Conservation (phyloP, 2,888 invertebrate species). For the Syritta pipiens region DNA sequence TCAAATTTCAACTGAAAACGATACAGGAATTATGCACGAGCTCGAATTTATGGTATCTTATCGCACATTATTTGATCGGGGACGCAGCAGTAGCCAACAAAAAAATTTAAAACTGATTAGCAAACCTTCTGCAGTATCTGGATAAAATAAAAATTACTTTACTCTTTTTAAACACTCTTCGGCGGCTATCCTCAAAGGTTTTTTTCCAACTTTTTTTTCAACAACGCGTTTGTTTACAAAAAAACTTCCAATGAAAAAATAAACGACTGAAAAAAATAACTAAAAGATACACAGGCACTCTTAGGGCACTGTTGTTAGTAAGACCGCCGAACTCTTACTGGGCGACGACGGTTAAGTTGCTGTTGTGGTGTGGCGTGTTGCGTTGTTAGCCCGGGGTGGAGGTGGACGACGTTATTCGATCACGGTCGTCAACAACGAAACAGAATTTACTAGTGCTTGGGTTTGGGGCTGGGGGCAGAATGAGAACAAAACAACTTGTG, state of each 20-base stretch:
- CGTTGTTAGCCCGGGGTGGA: conserved; percentile 44
- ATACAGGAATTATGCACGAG: conserved; percentile 14
- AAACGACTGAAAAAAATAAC: conserved; percentile 23
- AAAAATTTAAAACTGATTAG: no score
- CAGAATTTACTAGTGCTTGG: conserved; percentile 23
- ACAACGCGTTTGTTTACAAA: no score
- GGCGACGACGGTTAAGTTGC: conserved; percentile 27
- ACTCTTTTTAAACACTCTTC: background rate
- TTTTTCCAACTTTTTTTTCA: no score
- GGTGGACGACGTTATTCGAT: conserved; percentile 22
- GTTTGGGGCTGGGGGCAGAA: conserved; percentile 6
- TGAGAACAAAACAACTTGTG: background rate
- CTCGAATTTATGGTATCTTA: conserved; percentile 13
- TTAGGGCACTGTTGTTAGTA: conserved; percentile 47
- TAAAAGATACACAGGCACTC: conserved; percentile 31
- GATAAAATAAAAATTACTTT: no score
- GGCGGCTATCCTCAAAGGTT: background rate
- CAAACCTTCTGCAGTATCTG: no score
- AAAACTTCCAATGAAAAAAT: conserved; percentile 2
- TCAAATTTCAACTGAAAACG: conserved; percentile 18
- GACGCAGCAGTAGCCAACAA: no score
- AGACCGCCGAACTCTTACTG: conserved; percentile 61
- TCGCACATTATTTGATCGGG: no score
- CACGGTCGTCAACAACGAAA: conserved; percentile 21
- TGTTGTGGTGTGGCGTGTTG: background rate